Conservation (phyloP, 2,113 vertebrate species). For the Cranoglanis bouderius region DNA sequence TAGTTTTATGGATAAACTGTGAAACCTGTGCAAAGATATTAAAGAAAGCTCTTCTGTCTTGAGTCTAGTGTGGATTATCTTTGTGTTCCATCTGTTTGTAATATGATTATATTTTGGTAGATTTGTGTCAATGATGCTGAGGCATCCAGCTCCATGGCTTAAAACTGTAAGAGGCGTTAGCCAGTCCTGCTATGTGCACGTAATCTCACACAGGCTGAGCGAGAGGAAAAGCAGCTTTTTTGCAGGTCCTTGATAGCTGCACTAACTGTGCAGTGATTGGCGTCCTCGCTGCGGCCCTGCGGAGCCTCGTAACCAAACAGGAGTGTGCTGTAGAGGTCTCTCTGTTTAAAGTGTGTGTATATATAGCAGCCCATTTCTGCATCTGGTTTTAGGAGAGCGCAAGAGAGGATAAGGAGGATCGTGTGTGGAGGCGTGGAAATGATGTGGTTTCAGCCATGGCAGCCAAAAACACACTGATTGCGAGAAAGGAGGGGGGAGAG, state of each 20-base stretch:
- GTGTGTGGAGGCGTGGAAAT: slow-evolving; percentile 60
- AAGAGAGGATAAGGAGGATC: slow-evolving; percentile 45
- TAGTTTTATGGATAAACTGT: not conserved
- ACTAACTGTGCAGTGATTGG: slow-evolving; percentile 23
- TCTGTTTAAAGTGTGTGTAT: slow-evolving; percentile 57
- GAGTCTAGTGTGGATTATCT: too few relatives aligned
- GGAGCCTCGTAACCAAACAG: slow-evolving; percentile 44
- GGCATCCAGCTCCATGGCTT: not conserved
- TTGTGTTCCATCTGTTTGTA: not conserved
- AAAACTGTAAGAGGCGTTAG: not conserved
- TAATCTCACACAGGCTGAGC: not conserved
- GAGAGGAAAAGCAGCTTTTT: not conserved
- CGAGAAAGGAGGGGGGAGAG: slow-evolving; percentile 43
- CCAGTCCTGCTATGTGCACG: not conserved
- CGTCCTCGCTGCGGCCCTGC: slow-evolving; percentile 17
- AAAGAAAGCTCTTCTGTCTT: not conserved
- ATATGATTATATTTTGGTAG: not conserved
- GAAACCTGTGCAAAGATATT: not conserved
- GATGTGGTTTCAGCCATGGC: slow-evolving; percentile 58
- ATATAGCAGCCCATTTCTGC: slow-evolving; percentile 47
- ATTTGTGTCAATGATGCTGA: not conserved
- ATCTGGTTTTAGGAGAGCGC: slow-evolving; percentile 44
- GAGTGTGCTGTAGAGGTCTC: slow-evolving; percentile 46
- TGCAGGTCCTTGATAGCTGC: slow-evolving; percentile 2
- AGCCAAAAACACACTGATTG: slow-evolving; percentile 63